Conservation (phyloP, 2,113 vertebrate species). For the Cygnus atratus region DNA sequence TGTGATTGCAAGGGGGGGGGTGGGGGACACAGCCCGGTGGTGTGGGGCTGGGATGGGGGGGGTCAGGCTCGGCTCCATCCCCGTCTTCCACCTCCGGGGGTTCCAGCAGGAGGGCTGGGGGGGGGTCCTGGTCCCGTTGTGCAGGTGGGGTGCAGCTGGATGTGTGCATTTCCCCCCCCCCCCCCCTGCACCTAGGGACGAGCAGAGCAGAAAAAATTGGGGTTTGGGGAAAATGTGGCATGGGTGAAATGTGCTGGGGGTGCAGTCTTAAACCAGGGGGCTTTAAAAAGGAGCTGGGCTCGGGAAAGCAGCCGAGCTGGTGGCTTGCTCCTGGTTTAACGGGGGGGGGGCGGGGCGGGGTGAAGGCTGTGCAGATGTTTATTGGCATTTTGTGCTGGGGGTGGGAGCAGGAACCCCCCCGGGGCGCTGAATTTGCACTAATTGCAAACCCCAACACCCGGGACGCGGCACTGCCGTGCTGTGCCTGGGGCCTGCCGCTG, state of each 20-base stretch:
- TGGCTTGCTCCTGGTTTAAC: neutral
- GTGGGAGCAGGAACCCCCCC: neutral
- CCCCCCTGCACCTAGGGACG: no score
- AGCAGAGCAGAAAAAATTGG: neutral
- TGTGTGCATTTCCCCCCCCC: no score
- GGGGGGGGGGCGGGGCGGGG: accelerated
- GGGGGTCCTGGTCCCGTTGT: no score
- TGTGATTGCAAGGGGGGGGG: neutral
- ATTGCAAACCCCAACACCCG: accelerated
- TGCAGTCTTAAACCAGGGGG: no score
- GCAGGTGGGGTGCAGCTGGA: neutral
- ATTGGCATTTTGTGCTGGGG: neutral
- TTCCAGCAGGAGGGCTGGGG: no score
- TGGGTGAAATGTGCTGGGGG: no score
- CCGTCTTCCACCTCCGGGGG: neutral
- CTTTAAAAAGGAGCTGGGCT: neutral
- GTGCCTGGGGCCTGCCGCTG: accelerated
- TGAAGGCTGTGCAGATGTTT: neutral
- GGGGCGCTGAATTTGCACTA: accelerated
- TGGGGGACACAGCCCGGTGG: neutral
- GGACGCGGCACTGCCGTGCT: neutral
- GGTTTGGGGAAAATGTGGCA: neutral
- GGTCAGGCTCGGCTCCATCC: neutral
- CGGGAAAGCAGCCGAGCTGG: neutral
- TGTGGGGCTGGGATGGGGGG: neutral